phyloP scores from a whole-genome alignment of 2,113 vertebrate genomes.

The Antechinus flavipes region DNA sequence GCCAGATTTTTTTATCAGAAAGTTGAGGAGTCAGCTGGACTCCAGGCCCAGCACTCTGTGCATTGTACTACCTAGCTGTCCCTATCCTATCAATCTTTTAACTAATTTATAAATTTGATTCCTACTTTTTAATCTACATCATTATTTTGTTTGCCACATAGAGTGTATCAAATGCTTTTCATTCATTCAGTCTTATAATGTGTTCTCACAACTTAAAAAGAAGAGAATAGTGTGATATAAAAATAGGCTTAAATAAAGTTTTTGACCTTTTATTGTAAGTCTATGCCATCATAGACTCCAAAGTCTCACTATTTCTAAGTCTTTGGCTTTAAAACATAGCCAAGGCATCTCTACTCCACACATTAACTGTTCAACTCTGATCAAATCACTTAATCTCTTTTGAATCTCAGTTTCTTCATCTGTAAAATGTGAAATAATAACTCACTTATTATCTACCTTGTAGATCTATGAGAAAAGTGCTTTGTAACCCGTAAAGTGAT shows the following conservation, averaged over 20 bases:
- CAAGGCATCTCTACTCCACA: not conserved
- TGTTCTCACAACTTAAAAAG: not conserved
- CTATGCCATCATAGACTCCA: not conserved
- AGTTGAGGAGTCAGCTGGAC: too few relatives aligned
- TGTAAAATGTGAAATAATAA: not conserved
- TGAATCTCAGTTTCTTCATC: not conserved
- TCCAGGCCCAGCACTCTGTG: not conserved
- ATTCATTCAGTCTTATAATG: not conserved
- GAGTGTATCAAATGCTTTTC: not conserved
- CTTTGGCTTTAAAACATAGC: not conserved
- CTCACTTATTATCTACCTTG: not conserved
- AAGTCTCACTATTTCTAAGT: not conserved
- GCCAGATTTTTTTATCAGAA: too few relatives aligned
- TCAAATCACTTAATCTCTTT: not conserved
- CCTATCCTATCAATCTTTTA: not conserved
- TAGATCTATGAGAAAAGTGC: not conserved
- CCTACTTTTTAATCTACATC: not conserved
- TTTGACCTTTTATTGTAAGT: not conserved
- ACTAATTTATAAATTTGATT: not conserved
- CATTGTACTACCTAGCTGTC: not conserved
- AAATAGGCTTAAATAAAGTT: not conserved
- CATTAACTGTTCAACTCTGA: not conserved
- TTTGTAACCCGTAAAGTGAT: not conserved
- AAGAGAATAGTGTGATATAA: not conserved
- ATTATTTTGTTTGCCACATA: not conserved